phyloP scores from a whole-genome alignment of 2,888 invertebrate species.

The Scaptomyza parva region DNA sequence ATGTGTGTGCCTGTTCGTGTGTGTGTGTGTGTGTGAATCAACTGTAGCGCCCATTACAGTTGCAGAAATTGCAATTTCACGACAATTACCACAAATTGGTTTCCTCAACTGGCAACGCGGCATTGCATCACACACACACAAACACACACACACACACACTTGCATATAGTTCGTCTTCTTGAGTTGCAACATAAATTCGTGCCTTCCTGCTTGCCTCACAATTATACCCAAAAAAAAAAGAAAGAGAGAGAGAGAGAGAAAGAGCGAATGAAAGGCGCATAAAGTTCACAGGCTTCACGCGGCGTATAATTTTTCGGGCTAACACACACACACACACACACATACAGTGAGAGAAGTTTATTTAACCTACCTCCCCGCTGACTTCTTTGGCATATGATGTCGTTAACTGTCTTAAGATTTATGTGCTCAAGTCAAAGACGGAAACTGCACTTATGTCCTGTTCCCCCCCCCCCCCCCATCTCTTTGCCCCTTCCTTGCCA shows the following conservation, averaged over 20 bases:
- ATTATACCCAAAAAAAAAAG: conserved; percentile 47
- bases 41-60: conserved; percentile 66
- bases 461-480: no score
- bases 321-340: conserved; percentile 10
- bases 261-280: conserved; percentile 60
- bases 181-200: conserved; percentile 35
- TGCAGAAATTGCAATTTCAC: conserved; percentile 80
- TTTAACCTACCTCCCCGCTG: conserved; percentile 21
- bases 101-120: conserved; percentile 69
- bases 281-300: conserved; percentile 53
- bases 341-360: conserved; percentile 15
- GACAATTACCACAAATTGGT: conserved; percentile 81
- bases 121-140: background rate
- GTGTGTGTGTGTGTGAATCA: conserved; percentile 20
- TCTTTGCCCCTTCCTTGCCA: background rate
- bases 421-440: conserved; percentile 72
- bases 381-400: conserved; percentile 69
- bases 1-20: conserved; percentile 14
- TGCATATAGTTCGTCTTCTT: conserved; percentile 42
- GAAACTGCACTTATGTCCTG: conserved; percentile 72
- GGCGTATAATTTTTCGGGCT: conserved; percentile 62
- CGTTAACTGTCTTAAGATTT: conserved; percentile 78
- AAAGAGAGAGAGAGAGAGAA: background rate
- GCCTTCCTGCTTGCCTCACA: conserved; percentile 46
- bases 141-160: conserved; percentile 2